phyloP scores from a whole-genome alignment of 2,888 invertebrate genomes.

The Melanophora roralis region DNA sequence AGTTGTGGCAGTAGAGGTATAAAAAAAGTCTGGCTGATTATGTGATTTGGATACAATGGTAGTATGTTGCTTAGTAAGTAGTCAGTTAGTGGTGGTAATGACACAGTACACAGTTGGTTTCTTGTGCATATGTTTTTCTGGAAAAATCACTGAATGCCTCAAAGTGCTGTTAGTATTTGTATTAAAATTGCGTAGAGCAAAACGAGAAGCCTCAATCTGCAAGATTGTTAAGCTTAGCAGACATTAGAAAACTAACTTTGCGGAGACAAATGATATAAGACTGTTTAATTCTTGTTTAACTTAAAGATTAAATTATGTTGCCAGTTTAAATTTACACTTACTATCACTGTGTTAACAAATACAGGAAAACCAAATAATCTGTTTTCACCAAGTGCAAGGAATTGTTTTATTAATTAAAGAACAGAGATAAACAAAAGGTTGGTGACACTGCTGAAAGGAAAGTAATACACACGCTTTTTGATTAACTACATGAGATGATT shows the following conservation, averaged over 20 bases:
- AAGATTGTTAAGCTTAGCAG: slow-evolving; percentile 55
- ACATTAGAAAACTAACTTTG: slow-evolving; percentile 45
- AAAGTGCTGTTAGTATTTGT: neutral
- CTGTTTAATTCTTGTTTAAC: slow-evolving; percentile 33
- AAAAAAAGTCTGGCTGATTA: slow-evolving; percentile 28
- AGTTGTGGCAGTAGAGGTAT: slow-evolving; percentile 17
- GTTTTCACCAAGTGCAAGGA: slow-evolving; percentile 1
- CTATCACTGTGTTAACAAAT: slow-evolving; percentile 26
- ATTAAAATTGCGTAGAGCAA: neutral
- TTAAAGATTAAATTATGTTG: slow-evolving; percentile 56
- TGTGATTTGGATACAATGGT: slow-evolving; percentile 24
- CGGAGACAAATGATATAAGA: slow-evolving; percentile 55
- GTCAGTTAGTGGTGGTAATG: neutral
- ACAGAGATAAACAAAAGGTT: slow-evolving; percentile 35
- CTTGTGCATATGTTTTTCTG: slow-evolving; percentile 16
- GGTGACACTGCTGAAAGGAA: slow-evolving; percentile 48
- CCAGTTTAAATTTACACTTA: slow-evolving; percentile 44
- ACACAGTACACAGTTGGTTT: slow-evolving; percentile 28
- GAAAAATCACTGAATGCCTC: slow-evolving; percentile 9
- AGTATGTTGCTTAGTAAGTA: neutral
- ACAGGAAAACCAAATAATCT: slow-evolving; percentile 12
- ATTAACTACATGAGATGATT: slow-evolving; percentile 25
- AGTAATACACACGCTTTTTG: slow-evolving; percentile 30
- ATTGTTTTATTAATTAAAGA: slow-evolving; percentile 49
- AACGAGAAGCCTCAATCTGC: slow-evolving; percentile 47